phyloP scores from a whole-genome alignment of 2,113 vertebrate genomes.

The Solea senegalensis region DNA sequence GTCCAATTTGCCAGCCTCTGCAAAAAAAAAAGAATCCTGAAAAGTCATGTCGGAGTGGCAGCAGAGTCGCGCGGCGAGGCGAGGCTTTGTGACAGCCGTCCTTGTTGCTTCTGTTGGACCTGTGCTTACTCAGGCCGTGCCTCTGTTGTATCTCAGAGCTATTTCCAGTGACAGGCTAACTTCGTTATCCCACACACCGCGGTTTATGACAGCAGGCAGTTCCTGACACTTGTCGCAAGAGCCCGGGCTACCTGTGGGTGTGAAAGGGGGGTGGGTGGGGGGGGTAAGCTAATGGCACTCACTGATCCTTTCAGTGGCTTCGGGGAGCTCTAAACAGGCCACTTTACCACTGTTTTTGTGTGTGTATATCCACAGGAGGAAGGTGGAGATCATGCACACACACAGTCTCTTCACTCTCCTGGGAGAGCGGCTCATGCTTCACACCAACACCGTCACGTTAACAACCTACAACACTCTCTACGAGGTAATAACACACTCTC shows the following conservation, averaged over 20 bases:
- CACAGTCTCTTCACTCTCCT: conserved; percentile 97
- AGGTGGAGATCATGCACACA: conserved; percentile 98
- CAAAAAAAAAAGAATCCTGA: conserved; percentile 6
- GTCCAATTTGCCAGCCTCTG: conserved; percentile 42
- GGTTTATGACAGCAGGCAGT: conserved; percentile 66
- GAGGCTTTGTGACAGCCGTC: conserved; percentile 39
- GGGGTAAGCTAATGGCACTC: conserved; percentile 32
- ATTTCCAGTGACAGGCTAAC: conserved; percentile 53
- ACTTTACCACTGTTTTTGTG: conserved; percentile 43
- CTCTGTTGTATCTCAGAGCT: conserved; percentile 39
- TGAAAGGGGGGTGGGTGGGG: conserved; percentile 17
- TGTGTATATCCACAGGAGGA: conserved; percentile 82
- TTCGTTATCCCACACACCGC: conserved; percentile 60
- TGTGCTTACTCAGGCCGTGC: conserved; percentile 27
- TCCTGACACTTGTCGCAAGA: conserved; percentile 63
- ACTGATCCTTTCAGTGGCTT: conserved; percentile 56
- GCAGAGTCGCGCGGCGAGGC: conserved; percentile 16
- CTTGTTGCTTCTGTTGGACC: conserved; percentile 54
- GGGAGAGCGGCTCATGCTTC: conserved; percentile 92
- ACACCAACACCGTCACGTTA: conserved; percentile 91
- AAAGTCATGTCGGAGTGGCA: conserved; percentile 18
- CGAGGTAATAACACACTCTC: conserved; percentile 84
- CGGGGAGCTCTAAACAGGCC: conserved; percentile 59
- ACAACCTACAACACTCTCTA: conserved; percentile 97
- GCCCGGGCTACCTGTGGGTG: conserved; percentile 42